phyloP scores from a whole-genome alignment of 2,797 vertebrate genomes.

The Meriones psammophilus region DNA sequence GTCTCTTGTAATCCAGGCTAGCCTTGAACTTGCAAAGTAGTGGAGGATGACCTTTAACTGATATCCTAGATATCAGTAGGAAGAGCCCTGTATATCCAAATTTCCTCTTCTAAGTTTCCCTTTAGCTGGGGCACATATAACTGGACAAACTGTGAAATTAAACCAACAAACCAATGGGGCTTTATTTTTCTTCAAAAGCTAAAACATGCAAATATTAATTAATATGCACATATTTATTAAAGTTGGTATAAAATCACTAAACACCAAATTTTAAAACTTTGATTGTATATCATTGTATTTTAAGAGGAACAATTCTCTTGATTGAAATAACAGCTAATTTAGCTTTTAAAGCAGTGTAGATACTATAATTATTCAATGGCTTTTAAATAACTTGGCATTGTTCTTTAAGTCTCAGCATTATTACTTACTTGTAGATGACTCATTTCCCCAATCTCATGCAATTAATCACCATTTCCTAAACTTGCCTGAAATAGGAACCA shows the following conservation, averaged over 20 bases:
- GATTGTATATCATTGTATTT: conserved; percentile 17
- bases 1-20: background rate
- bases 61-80: background rate
- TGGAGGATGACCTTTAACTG: background rate
- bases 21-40: background rate
- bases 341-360: conserved; percentile 66
- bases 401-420: conserved; percentile 72
- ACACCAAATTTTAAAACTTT: background rate
- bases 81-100: conserved; percentile 29
- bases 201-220: background rate
- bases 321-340: conserved; percentile 75
- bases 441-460: conserved; percentile 69
- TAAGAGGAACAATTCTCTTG: conserved; percentile 36
- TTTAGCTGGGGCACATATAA: background rate
- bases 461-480: conserved; percentile 78
- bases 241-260: background rate
- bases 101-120: conserved; percentile 43
- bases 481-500: conserved; percentile 72
- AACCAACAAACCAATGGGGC: background rate
- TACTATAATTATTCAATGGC: conserved; percentile 75
- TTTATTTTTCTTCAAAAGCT: conserved; percentile 44
- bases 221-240: background rate
- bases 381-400: conserved; percentile 80
- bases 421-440: conserved; percentile 78
- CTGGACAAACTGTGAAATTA: conserved; percentile 37